Base-by-base conservation (phyloP, 1,140 invertebrate genomes). In the Euura saliciscinereae region DNA sequence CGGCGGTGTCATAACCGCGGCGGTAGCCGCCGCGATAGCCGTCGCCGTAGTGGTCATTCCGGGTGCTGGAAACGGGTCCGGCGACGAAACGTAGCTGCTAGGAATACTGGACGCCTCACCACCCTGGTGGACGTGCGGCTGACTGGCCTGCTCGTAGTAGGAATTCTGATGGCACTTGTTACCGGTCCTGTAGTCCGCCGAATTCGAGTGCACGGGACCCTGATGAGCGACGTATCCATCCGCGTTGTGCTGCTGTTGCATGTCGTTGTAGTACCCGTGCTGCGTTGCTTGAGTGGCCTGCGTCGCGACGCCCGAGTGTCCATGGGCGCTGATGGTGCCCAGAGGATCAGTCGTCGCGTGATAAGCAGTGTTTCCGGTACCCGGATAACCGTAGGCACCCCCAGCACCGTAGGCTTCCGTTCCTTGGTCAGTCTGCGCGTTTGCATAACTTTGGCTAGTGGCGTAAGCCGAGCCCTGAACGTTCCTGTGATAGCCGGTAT, bases 1-100 rank as follows among this genome's bases (percentile, higher is more conserved):
- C 43, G 88, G 90, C 45, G 90, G 89, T 2, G 90, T 91, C 85
- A 90, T 90, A 44, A 90, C 88, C 2, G 91, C 86, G 66, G 91
- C 84, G 71, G 90, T 86, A 66, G 91, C 84, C 73, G 88, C 86
- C 72, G 90, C 83, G 76, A 91, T 88, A 68, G 89, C 88, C 0
- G 90, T 89, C 2, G 90, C 89, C 5, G 90, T 91, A 0, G 91
- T 92, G 0, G 85, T 83, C 70, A 85, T 85, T 2, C 83, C 85
- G 1, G 85, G 83, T 3, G 80, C 79, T 2, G 87, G 86, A 71
- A 89, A 89, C 0, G 85, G 84, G 74, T 89, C 88, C 0, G 87
- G 87, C 4, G 87, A 88, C 3, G 87, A 86, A 2, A 86, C 86
- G 76, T 89, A 89, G 68, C 80, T 86, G 70, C 78, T 85, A 0